These are phyloP conservation scores for Odontesthes bonariensis DNA, from an alignment of 2,113 vertebrate species.

Conservation along the genomic window DNA sequence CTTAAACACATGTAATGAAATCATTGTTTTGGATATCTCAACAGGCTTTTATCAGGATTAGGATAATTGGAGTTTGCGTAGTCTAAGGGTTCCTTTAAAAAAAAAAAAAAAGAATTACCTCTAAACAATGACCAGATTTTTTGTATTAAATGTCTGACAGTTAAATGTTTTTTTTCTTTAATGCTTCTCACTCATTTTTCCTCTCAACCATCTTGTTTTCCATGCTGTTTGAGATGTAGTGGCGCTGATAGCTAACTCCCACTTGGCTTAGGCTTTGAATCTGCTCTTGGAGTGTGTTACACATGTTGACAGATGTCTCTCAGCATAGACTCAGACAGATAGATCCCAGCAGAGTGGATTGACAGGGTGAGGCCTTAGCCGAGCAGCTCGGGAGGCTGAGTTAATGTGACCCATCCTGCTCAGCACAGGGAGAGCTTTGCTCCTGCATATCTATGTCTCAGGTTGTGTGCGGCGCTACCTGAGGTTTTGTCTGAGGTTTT, in stretches of 20 bases:
- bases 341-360: slow-evolving; percentile 65
- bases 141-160: background rate
- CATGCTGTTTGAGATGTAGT: slow-evolving; percentile 57
- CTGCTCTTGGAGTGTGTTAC: slow-evolving; percentile 70
- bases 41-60: background rate
- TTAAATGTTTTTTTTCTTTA: background rate
- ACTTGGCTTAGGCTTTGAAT: slow-evolving; percentile 54
- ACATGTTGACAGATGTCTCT: slow-evolving; percentile 79
- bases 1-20: slow-evolving; percentile 19
- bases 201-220: slow-evolving; percentile 11
- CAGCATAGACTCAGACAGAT: slow-evolving; percentile 62
- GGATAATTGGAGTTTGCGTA: slow-evolving; percentile 9
- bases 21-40: background rate
- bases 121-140: background rate
- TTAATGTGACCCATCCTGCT: slow-evolving; percentile 55
- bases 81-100: background rate
- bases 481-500: slow-evolving; percentile 34
- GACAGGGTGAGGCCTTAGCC: slow-evolving; percentile 65
- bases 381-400: slow-evolving; percentile 54
- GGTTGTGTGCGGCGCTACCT: background rate
- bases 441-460: slow-evolving; percentile 16
- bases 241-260: slow-evolving; percentile 65
- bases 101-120: slow-evolving; percentile 4
- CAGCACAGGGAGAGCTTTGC: slow-evolving; percentile 37
- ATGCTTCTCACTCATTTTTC: background rate